Conservation (phyloP, 1,140 invertebrate genomes). For the Brachionus rubens region DNA sequence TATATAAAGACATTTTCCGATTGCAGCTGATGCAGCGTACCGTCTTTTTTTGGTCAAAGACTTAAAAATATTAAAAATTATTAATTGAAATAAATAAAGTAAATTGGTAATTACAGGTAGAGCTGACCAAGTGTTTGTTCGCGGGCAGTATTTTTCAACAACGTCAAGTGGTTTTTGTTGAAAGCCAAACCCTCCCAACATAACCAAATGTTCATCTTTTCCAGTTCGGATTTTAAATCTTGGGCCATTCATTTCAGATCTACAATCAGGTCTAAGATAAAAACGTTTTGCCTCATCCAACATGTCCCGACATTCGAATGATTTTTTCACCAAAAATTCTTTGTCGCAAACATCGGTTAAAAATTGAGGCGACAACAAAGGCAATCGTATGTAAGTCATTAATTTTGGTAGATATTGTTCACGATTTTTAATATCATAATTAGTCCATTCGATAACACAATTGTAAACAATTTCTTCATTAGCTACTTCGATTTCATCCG, state of each 20-base stretch:
- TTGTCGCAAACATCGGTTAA: slow-evolving; percentile 92
- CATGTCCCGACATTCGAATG: slow-evolving; percentile 90
- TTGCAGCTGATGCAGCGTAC: slow-evolving; percentile 55
- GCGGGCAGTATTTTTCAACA: slow-evolving; percentile 56
- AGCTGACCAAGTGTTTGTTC: slow-evolving; percentile 52
- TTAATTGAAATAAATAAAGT: neutral
- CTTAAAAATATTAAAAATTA: slow-evolving; percentile 47
- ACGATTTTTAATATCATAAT: slow-evolving; percentile 88
- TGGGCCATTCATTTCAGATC: slow-evolving; percentile 62
- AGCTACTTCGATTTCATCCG: slow-evolving; percentile 64
- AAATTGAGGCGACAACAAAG: slow-evolving; percentile 91
- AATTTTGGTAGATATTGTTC: slow-evolving; percentile 83
- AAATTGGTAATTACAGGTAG: slow-evolving; percentile 51
- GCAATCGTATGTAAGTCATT: slow-evolving; percentile 86
- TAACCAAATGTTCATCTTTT: slow-evolving; percentile 91
- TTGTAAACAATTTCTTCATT: slow-evolving; percentile 72
- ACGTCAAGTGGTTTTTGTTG: slow-evolving; percentile 82
- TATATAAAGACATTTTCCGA: slow-evolving; percentile 64
- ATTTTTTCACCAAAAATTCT: slow-evolving; percentile 86
- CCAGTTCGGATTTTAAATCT: slow-evolving; percentile 37
- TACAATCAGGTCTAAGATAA: slow-evolving; percentile 78
- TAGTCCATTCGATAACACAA: slow-evolving; percentile 73
- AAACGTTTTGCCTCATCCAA: slow-evolving; percentile 99
- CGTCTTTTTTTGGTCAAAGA: slow-evolving; percentile 53
- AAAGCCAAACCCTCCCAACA: slow-evolving; percentile 91